Percentiles rank a stretch among this genome's conserved stretches.
Evolutionary conservation across 2,888 invertebrate species (phyloP).

Genomic region (Atethmia centrago): DNA sequence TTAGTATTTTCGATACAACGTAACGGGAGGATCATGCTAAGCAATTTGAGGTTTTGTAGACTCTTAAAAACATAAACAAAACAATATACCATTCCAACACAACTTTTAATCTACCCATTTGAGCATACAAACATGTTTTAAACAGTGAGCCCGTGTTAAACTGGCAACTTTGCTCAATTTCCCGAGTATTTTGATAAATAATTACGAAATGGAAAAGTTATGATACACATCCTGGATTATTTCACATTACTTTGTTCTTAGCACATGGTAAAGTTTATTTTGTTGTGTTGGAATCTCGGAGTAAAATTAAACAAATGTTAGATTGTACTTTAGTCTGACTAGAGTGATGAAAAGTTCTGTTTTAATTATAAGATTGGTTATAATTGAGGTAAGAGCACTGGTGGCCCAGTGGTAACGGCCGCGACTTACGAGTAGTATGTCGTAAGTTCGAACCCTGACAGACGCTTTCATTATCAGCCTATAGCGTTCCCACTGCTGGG

Average conservation of each 20-base stretch:
- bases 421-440: no score
- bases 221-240: conserved; percentile 3
- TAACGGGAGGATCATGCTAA: no score
- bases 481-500: no score
- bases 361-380: conserved; percentile 17
- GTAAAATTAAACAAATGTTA: conserved; percentile 35
- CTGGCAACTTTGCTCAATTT: conserved; percentile 26
- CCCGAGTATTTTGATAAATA: conserved; percentile 47
- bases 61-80: conserved; percentile 6
- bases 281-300: conserved; percentile 9
- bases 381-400: no score
- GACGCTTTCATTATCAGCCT: no score
- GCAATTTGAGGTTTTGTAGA: no score
- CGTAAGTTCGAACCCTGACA: no score
- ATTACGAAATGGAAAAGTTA: conserved; percentile 39
- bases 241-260: conserved; percentile 8
- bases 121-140: conserved; percentile 20
- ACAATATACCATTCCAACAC: conserved; percentile 1
- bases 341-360: not conserved
- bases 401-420: no score
- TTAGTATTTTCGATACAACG: no score
- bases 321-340: not conserved
- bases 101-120: conserved; percentile 27
- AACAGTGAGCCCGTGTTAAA: not conserved
- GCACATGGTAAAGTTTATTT: conserved; percentile 25